These are phyloP conservation scores for Sarcophaga caerulescens DNA, from an alignment of 2,888 invertebrate genomes.

Conservation along the genomic window DNA sequence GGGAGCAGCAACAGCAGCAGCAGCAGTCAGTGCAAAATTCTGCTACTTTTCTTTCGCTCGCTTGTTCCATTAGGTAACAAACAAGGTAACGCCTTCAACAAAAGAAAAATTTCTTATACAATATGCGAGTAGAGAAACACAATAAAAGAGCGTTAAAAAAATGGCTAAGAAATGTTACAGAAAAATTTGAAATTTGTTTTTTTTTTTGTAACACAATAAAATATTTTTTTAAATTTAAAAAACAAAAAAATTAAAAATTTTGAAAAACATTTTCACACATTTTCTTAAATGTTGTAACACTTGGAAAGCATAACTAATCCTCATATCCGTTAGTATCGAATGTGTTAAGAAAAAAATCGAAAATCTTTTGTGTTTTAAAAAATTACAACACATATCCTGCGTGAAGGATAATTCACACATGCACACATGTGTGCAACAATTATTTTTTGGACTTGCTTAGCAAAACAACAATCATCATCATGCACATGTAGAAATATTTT, in stretches of 20 bases:
- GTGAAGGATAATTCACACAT: slow-evolving; percentile 37
- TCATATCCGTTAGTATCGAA: slow-evolving; percentile 30
- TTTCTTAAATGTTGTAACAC: slow-evolving; percentile 56
- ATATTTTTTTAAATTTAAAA: not conserved
- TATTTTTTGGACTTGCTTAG: slow-evolving; percentile 9
- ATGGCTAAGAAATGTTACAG: slow-evolving; percentile 42
- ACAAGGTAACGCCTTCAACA: slow-evolving; percentile 50
- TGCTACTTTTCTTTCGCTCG: not conserved
- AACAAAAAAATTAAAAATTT: slow-evolving; percentile 19
- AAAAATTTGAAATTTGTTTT: not conserved
- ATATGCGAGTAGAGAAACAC: not conserved
- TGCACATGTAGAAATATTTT: slow-evolving; percentile 15
- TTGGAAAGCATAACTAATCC: slow-evolving; percentile 60
- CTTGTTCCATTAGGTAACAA: slow-evolving; percentile 17
- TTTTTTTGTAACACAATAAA: not conserved
- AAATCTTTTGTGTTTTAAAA: not conserved
- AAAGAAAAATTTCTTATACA: not conserved
- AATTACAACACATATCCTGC: slow-evolving; percentile 58
- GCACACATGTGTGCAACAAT: slow-evolving; percentile 11
- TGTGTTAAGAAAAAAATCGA: slow-evolving; percentile 34
- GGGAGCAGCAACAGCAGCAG: not conserved
- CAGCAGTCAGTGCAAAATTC: not conserved
- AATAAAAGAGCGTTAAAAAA: slow-evolving; percentile 11
- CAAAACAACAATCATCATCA: not conserved
- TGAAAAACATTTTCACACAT: slow-evolving; percentile 52